These are phyloP conservation scores for Australoheros facetus DNA, from an alignment of 2,797 vertebrate genomes.

Conservation along the genomic window DNA sequence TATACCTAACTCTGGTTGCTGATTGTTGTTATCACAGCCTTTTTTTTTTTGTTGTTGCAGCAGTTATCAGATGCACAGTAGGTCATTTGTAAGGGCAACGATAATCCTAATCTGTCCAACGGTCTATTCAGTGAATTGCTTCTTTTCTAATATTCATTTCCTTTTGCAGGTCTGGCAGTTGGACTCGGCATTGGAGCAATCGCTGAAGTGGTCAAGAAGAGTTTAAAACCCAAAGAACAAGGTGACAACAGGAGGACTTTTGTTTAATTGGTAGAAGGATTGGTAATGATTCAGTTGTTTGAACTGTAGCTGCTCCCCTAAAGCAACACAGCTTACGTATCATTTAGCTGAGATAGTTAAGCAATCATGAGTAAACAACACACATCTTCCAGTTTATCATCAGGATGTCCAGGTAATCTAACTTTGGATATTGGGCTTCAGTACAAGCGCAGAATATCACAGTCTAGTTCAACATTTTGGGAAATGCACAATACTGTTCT, in stretches of 20 bases:
- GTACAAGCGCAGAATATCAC: background rate
- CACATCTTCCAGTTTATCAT: background rate
- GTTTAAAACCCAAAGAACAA: slow-evolving; percentile 79
- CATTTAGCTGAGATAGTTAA: background rate
- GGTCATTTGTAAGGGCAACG: background rate
- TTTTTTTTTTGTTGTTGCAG: background rate
- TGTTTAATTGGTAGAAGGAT: background rate
- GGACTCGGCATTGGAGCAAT: slow-evolving; percentile 91
- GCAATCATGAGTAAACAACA: background rate
- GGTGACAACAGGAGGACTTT: slow-evolving; percentile 48
- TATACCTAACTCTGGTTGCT: background rate
- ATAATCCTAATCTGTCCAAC: background rate
- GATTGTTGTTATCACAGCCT: slow-evolving; percentile 23
- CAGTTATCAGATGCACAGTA: background rate
- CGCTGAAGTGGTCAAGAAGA: slow-evolving; percentile 94
- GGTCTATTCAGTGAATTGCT: background rate
- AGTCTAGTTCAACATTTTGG: rapidly evolving
- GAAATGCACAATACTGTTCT: background rate
- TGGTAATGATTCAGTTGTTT: background rate
- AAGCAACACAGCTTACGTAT: background rate
- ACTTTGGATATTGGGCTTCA: background rate
- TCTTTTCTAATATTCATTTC: background rate
- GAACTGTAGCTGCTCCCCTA: background rate
- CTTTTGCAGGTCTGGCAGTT: slow-evolving; percentile 86
- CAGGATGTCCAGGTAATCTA: background rate